phyloP scores from a whole-genome alignment of 1,140 invertebrate genomes.

The Neoseiulus cucumeris region DNA sequence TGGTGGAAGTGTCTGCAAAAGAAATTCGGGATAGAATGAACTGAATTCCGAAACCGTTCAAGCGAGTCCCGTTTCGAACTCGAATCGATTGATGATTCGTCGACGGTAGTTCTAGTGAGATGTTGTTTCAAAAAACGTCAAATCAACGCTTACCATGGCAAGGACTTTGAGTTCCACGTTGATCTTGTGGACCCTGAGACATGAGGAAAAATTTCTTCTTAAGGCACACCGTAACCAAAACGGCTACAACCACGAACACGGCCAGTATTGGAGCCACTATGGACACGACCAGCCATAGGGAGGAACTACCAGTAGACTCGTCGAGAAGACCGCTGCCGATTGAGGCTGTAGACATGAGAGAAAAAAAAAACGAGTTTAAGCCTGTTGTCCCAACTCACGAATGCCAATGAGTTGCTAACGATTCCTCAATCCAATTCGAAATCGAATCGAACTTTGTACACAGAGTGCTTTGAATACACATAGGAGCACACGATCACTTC shows the following conservation, averaged over 20 bases:
- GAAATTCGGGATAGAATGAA: not conserved
- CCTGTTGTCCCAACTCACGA: no score
- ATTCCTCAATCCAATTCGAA: no score
- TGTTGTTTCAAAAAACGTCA: not conserved
- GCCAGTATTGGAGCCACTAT: not conserved
- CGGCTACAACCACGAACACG: not conserved
- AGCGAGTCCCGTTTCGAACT: not conserved
- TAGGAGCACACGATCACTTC: no score
- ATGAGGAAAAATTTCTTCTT: not conserved
- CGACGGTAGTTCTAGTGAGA: not conserved
- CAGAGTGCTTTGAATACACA: no score
- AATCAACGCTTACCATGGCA: not conserved
- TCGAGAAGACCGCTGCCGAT: slow-evolving; percentile 1
- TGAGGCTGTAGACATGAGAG: not conserved
- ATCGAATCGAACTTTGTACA: no score
- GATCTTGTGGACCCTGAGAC: not conserved
- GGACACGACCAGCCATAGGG: not conserved
- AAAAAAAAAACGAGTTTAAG: no score
- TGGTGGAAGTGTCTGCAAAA: slow-evolving; percentile 2
- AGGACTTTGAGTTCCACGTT: not conserved
- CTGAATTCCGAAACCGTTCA: not conserved
- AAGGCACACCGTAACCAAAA: slow-evolving; percentile 6
- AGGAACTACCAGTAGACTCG: not conserved
- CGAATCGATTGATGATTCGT: no score
- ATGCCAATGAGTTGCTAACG: no score